A percentile compares a stretch with the other conserved stretches of the same genome.
These are phyloP conservation scores for Strigamia crassipes DNA, from an alignment of 2,888 invertebrate genomes.

Conservation along the genomic window DNA sequence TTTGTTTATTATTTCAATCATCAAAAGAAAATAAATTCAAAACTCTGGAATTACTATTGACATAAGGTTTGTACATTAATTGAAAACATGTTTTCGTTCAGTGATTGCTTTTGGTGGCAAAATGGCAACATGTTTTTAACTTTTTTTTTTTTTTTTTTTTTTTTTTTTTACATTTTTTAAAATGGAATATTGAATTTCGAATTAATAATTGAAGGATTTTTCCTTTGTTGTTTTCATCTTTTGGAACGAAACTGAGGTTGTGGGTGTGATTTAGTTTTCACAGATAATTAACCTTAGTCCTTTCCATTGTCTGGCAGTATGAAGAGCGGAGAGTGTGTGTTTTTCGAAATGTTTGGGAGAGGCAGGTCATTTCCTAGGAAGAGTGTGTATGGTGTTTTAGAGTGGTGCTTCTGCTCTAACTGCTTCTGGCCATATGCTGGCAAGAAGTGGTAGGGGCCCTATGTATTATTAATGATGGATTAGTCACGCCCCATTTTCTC, in stretches of 20 bases:
- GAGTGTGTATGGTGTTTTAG: slow-evolving; percentile 8
- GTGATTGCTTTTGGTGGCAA: neutral
- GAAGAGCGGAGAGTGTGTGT: neutral
- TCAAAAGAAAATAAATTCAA: neutral
- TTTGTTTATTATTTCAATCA: neutral
- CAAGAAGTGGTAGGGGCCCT: slow-evolving; percentile 28
- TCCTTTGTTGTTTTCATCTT: slow-evolving; percentile 2
- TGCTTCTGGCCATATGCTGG: slow-evolving; percentile 33
- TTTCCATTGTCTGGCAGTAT: neutral
- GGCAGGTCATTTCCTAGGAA: slow-evolving; percentile 6
- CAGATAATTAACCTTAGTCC: slow-evolving; percentile 1
- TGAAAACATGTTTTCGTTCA: neutral
- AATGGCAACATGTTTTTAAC: neutral
- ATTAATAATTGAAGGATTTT: too few relatives aligned
- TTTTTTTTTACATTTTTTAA: neutral
- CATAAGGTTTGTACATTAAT: neutral
- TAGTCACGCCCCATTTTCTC: slow-evolving; percentile 33
- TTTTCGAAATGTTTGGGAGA: slow-evolving; percentile 5
- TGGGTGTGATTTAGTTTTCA: neutral
- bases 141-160: neutral
- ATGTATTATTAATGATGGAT: slow-evolving; percentile 37
- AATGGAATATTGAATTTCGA: neutral
- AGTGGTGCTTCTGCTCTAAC: slow-evolving; percentile 31
- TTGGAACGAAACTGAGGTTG: neutral
- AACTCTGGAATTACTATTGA: neutral